Base-by-base conservation (phyloP, 2,113 vertebrate genomes). In the Chloroceryle aenea region DNA sequence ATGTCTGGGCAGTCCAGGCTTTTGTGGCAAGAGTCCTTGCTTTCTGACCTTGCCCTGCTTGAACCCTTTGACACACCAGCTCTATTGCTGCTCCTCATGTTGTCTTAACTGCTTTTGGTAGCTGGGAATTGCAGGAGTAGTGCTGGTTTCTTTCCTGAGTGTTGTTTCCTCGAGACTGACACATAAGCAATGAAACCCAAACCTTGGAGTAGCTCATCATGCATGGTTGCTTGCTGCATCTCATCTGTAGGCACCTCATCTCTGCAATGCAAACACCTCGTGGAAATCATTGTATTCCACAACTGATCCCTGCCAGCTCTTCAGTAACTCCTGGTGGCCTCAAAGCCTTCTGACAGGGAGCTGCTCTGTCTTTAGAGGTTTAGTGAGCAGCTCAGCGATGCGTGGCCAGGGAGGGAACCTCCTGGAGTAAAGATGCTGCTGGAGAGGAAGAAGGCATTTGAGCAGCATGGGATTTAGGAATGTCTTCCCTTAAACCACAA, bases 81-180 rank as follows among this genome's bases (percentile, higher is more conserved):
- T 76, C 52, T 10, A 3, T 9, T 13, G 15, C 19, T 3, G 5
- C 36, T 6, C 1, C 52, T 21, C 61, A 14, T 40, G 27, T 42
- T 32, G 27, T 53, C 4, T 32, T 0, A 0, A 6, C 42, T 52
- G 63, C 6, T 38, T 74, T 21, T 63, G 47, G 72, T n/a, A 40
- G 30, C 58, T 67, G 55, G 58, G 43, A 67, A 29, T 21, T 50
- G 50, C 52, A 4, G 47, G 20, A 15, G 9, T 4, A 32, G 38
- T 36, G 48, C 62, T 48, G 45, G 14, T 82, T 92, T 20, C 18
- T 42, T 72, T 87, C 58, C n/a, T 0, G 0, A 36, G 12, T 0
- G 0, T 27, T 25, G 11, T 48, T 59, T 55, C 68, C 43, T 64
- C 25, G 4, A 50, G 61, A 6, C 48, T 59, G 53, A 27, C 21